Conservation (phyloP, 2,113 vertebrate species). For the Mormyrus iriodes region DNA sequence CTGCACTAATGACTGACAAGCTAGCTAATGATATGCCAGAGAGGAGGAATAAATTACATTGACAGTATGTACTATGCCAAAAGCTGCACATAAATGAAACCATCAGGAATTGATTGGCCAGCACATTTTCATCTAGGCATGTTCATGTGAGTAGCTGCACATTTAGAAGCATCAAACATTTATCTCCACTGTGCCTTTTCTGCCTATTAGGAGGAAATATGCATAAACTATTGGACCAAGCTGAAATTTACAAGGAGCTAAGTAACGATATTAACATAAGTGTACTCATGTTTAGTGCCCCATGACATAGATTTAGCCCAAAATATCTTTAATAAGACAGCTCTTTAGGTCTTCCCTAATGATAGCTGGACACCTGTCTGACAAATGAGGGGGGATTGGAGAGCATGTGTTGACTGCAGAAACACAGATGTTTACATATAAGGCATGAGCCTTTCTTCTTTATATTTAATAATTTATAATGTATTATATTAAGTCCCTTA, state of each 20-base stretch:
- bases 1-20: background rate
- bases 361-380: background rate
- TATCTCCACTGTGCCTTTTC: background rate
- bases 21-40: background rate
- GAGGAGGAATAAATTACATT: conserved; percentile 1
- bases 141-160: background rate
- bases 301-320: background rate
- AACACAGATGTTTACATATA: background rate
- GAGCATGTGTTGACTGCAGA: background rate
- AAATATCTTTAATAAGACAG: background rate
- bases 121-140: background rate
- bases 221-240: background rate
- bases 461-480: conserved; percentile 1
- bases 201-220: conserved; percentile 3
- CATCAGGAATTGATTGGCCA: background rate
- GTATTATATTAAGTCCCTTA: background rate
- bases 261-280: background rate
- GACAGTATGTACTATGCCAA: background rate
- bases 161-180: background rate
- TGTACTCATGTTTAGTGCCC: background rate
- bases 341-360: background rate
- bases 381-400: background rate
- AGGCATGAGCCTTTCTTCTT: background rate
- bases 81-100: background rate
- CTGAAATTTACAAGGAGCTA: background rate